phyloP scores from a whole-genome alignment of 1,140 invertebrate genomes.

The Nasonia longicornis region DNA sequence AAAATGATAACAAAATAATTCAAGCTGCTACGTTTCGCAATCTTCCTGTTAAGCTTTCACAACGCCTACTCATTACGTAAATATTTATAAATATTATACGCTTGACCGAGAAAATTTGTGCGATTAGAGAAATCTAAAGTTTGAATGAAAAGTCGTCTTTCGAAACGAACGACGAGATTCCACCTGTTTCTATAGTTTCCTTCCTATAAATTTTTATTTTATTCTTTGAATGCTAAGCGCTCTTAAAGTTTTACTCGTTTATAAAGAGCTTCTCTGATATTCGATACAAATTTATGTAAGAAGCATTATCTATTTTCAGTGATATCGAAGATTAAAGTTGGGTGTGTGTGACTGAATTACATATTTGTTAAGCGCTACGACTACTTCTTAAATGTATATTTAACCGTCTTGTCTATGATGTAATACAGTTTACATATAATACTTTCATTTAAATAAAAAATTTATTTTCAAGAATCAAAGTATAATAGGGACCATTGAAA shows the following conservation, averaged over 20 bases:
- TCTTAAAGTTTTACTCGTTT: constrained; percentile 28
- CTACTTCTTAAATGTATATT: background rate
- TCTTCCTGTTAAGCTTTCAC: constrained; percentile 24
- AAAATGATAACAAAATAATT: background rate
- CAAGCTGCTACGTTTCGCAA: background rate
- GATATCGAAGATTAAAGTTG: too few relatives aligned
- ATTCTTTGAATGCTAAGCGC: constrained; percentile 27
- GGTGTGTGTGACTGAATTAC: too few relatives aligned
- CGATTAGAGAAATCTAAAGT: constrained; percentile 18
- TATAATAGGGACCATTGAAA: background rate
- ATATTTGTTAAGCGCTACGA: background rate
- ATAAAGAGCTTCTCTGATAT: background rate
- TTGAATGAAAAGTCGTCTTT: constrained; percentile 12
- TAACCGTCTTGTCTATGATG: background rate
- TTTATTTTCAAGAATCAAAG: background rate
- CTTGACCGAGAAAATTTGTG: constrained; percentile 33
- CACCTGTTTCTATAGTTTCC: background rate
- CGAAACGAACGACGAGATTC: background rate
- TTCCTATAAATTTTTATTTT: background rate
- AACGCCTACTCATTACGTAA: constrained; percentile 7
- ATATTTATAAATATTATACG: constrained; percentile 39
- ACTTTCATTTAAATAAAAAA: background rate
- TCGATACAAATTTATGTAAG: constrained; percentile 8
- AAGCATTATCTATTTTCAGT: background rate
- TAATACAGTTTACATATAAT: background rate